Conservation (phyloP, 2,113 vertebrate genomes). For the Sphyrna mokarran region DNA sequence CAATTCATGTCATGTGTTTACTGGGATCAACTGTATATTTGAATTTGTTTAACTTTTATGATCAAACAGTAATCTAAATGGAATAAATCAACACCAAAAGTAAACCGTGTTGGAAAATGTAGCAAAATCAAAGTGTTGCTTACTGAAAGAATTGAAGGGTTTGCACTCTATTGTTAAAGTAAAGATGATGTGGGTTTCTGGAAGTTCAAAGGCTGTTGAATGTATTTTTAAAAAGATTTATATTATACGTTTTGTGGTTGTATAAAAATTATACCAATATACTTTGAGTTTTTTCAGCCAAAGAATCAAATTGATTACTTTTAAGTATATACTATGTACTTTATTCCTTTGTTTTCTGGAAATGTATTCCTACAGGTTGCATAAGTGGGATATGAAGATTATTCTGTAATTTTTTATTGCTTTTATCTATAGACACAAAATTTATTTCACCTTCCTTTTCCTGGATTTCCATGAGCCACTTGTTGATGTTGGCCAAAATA, state of each 20-base stretch:
- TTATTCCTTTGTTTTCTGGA: constrained; percentile 5
- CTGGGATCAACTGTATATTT: not conserved
- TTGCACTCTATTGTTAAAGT: not conserved
- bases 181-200: not conserved
- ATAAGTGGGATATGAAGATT: not conserved
- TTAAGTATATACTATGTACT: constrained; percentile 8
- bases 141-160: not conserved
- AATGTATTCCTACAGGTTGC: not conserved
- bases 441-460: not conserved
- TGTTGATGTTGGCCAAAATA: not conserved
- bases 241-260: not conserved
- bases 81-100: not conserved
- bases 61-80: not conserved
- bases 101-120: not conserved
- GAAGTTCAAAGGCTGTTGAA: not conserved
- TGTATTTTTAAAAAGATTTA: not conserved
- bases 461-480: not conserved
- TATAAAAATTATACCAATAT: not conserved
- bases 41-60: not conserved
- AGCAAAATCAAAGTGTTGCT: not conserved
- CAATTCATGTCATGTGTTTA: not conserved
- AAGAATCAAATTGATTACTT: not conserved
- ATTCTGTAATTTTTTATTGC: not conserved
- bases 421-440: not conserved
- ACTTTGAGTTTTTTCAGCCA: not conserved